phyloP scores from a whole-genome alignment of 2,797 vertebrate genomes.

The Tadarida brasiliensis region DNA sequence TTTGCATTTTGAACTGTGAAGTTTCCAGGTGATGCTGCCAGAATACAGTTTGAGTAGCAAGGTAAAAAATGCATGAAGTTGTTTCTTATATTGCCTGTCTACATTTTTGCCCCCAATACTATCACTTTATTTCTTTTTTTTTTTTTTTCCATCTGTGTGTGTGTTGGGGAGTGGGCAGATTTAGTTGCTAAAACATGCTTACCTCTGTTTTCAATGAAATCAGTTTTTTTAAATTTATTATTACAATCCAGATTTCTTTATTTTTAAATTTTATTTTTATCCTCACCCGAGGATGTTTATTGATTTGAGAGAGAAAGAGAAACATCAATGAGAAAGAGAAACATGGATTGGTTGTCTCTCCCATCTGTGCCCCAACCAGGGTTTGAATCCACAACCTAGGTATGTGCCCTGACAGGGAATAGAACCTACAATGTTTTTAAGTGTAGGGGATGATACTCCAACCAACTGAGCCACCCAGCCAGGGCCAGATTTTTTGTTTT shows the following conservation, averaged over 20 bases:
- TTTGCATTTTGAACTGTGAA: conserved; percentile 9
- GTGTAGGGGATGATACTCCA: too few species aligned
- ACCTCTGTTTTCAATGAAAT: background rate
- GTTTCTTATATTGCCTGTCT: background rate
- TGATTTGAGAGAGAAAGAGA: too few species aligned
- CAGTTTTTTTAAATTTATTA: background rate
- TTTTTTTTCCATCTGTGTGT: background rate
- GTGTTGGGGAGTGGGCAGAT: too few species aligned
- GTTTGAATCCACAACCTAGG: too few species aligned
- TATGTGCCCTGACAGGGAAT: too few species aligned
- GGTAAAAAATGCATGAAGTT: background rate
- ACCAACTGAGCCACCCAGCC: too few species aligned
- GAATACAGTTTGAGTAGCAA: background rate
- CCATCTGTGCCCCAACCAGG: too few species aligned
- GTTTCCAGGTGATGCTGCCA: background rate
- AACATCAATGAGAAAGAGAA: too few species aligned
- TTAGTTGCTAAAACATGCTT: conserved; percentile 1
- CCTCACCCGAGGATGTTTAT: too few species aligned
- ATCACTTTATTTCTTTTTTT: background rate
- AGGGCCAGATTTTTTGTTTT: background rate
- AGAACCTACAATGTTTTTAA: too few species aligned
- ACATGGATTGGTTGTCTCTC: too few species aligned
- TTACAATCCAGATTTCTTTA: background rate
- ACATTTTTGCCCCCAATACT: background rate
- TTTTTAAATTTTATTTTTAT: background rate